A percentile compares a stretch with the other conserved stretches of the same genome.
phyloP scores from a whole-genome alignment of 2,797 vertebrate genomes.

The Sciurus vulgaris region DNA sequence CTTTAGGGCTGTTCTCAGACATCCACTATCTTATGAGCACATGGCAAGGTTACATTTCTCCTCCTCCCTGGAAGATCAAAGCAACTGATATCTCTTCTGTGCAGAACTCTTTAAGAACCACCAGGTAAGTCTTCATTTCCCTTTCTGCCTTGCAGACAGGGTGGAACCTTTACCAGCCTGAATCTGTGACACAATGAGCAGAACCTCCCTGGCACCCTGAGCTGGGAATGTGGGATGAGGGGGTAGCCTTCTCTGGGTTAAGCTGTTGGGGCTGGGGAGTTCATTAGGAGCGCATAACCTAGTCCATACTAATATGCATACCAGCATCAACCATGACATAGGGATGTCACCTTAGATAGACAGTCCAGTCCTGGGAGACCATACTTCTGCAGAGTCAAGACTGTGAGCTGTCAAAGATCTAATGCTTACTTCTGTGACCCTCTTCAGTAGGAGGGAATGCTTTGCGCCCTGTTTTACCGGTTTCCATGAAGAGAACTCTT shows the following conservation, averaged over 20 bases:
- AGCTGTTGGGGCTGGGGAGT: background rate
- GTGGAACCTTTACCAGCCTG: background rate
- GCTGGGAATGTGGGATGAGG: accelerated
- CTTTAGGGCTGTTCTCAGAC: background rate
- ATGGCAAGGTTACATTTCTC: background rate
- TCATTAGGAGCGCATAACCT: background rate
- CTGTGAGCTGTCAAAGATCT: background rate
- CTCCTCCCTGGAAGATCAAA: background rate
- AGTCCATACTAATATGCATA: background rate
- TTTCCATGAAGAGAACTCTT: background rate
- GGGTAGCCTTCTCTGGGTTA: background rate
- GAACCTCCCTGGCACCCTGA: background rate
- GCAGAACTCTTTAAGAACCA: background rate
- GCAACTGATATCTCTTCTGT: background rate
- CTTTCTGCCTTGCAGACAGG: background rate
- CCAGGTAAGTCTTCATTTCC: background rate
- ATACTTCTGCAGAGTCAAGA: background rate
- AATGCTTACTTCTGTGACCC: background rate
- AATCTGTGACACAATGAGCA: background rate
- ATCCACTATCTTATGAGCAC: background rate
- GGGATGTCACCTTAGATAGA: background rate
- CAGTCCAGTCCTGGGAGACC: background rate
- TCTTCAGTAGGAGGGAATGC: background rate
- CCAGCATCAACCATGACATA: background rate
- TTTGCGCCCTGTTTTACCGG: background rate